These are phyloP conservation scores for Syngnathoides biaculeatus DNA, from an alignment of 2,113 vertebrate species.

Conservation along the genomic window DNA sequence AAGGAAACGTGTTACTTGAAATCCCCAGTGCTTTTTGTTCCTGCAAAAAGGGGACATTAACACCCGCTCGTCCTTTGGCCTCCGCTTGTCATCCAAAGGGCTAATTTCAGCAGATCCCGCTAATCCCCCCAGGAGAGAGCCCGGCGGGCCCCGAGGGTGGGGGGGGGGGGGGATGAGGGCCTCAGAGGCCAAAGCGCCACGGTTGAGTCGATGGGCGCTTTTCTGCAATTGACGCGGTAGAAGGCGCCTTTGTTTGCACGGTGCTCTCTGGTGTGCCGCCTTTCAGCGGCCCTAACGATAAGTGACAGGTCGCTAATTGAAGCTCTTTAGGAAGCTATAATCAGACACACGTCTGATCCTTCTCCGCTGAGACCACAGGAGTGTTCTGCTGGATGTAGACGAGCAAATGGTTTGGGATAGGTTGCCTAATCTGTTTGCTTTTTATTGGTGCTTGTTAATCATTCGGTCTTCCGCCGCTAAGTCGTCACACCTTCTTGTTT, in stretches of 20 bases:
- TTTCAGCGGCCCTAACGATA: constrained; percentile 72
- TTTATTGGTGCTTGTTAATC: constrained; percentile 53
- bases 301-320: constrained; percentile 82
- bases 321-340: constrained; percentile 81
- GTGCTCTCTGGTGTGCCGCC: constrained; percentile 72
- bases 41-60: constrained; percentile 87
- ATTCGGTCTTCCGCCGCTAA: constrained; percentile 6
- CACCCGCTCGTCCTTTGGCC: constrained; percentile 86
- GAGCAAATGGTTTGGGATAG: constrained; percentile 51
- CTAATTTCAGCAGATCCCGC: constrained; percentile 82
- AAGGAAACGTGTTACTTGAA: constrained; percentile 85
- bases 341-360: constrained; percentile 80
- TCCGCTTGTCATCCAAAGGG: constrained; percentile 78
- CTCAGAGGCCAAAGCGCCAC: constrained; percentile 34
- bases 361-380: constrained; percentile 63
- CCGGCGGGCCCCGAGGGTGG: constrained; percentile 35
- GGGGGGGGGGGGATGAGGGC: constrained; percentile 48
- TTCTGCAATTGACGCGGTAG: constrained; percentile 77
- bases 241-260: constrained; percentile 88
- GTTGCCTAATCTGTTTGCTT: constrained; percentile 49
- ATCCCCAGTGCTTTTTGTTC: constrained; percentile 89
- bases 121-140: constrained; percentile 83
- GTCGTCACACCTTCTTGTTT: constrained; percentile 23
- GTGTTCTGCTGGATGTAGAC: constrained; percentile 32
- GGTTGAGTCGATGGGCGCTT: constrained; percentile 71